A percentile compares a stretch with the other conserved stretches of the same genome.
Conservation (phyloP, 2,888 invertebrate species). For the Ellobium chinense region DNA sequence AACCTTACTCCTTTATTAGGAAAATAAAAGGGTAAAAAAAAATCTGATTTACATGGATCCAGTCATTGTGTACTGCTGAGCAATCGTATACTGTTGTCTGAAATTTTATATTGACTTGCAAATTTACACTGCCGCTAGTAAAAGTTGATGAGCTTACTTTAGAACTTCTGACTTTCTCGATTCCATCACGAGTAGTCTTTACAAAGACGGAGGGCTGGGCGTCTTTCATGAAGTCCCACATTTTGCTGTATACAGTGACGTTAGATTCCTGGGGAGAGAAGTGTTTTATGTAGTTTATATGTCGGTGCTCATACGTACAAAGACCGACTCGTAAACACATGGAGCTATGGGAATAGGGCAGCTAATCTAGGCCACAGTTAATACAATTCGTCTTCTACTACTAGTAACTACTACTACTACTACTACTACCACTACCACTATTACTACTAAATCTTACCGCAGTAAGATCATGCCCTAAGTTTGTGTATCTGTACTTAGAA, state of each 20-base stretch:
- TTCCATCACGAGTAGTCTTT: conserved; percentile 84
- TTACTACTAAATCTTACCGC: background rate
- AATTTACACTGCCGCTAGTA: too few relatives aligned
- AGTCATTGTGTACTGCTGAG: too few relatives aligned
- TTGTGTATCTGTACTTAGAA: background rate
- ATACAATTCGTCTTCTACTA: background rate
- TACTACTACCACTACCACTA: background rate
- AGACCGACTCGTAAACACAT: too few relatives aligned
- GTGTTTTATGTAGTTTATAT: too few relatives aligned
- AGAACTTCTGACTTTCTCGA: conserved; percentile 81
- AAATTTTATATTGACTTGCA: too few relatives aligned
- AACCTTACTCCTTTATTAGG: too few relatives aligned
- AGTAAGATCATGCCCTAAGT: background rate
- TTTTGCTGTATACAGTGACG: conserved; percentile 88
- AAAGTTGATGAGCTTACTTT: conserved; percentile 35
- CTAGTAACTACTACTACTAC: background rate
- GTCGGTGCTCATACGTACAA: too few relatives aligned
- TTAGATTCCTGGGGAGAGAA: conserved; percentile 33
- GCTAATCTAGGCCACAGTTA: background rate
- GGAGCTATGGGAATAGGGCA: background rate
- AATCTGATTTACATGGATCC: too few relatives aligned
- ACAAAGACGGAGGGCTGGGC: conserved; percentile 90
- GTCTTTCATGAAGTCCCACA: conserved; percentile 97
- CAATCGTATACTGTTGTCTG: too few relatives aligned
- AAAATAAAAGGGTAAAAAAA: too few relatives aligned